Base-by-base conservation (phyloP, 1,140 invertebrate genomes). In the Cydia pomonella region DNA sequence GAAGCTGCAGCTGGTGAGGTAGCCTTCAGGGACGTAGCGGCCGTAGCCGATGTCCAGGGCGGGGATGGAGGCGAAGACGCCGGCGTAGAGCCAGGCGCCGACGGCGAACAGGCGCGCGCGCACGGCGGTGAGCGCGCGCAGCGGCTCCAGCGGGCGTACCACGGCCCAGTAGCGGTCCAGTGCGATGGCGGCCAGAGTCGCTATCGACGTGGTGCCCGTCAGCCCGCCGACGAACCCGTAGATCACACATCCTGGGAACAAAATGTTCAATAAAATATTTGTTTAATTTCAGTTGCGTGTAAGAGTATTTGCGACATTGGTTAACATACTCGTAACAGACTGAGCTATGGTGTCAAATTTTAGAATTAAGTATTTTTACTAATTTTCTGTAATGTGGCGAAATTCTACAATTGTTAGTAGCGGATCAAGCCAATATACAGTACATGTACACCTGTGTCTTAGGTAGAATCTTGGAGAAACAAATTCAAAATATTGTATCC, bases 1-100 rank as follows among this genome's bases (percentile, higher is more conserved):
- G 79, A 96, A 97, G 76, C 96, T 97, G 90, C 97, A 97, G 79
- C 95, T 96, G 6, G 96, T 97, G 66, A 97, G 90, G 77, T 95
- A 97, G 6, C 96, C 96, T 90, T 97, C 97, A 1, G 96, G 96
- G 12, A 96, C 95, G 89, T 97, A 97, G 5, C 93, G 93, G 4
- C 96, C 95, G 13, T 96, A 93, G 6, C 96, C 96, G 27, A 96
- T 93, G 78, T 95, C 94, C 53, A 95, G 82, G 0, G 96, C 93
- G 0, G 97, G 97, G 66, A 96, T 94, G 1, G 94, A 82, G 1
- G 96, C 93, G 82, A 97, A 97, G 16, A 94, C 77, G 1, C 92
- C 85, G 0, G 96, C 95, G 87, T 97, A 97, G n/a, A 95, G 77
- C 97, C 97, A 97, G 47, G 95, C 94, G 21, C 95, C 85, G 0